A percentile compares a stretch with the other conserved stretches of the same genome.
Conservation (phyloP, 2,113 vertebrate species). For the Channa argus region DNA sequence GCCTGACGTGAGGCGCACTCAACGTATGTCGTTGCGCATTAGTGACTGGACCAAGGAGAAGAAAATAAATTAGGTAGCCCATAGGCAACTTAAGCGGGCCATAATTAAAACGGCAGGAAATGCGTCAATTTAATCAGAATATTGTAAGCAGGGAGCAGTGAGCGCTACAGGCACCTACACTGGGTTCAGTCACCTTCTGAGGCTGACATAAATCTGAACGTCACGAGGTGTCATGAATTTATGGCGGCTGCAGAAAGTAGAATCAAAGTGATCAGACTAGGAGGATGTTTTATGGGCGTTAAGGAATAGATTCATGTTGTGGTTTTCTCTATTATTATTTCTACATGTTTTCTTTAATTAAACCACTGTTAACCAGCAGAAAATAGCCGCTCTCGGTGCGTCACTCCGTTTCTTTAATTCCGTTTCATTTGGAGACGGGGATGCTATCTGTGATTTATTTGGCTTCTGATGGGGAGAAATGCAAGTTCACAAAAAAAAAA, state of each 20-base stretch:
- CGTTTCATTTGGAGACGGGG: neutral
- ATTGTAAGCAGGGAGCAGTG: constrained; percentile 44
- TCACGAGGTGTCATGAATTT: constrained; percentile 38
- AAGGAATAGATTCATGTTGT: constrained; percentile 17
- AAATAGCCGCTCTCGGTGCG: neutral
- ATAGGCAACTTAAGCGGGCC: constrained; percentile 68
- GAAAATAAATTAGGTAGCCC: constrained; percentile 70
- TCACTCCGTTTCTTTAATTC: no score
- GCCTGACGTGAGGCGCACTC: constrained; percentile 63
- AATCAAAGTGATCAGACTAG: constrained; percentile 16
- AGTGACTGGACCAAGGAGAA: constrained; percentile 53
- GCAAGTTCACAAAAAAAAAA: neutral
- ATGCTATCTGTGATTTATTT: neutral
- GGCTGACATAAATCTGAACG: constrained; percentile 37
- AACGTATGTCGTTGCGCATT: constrained; percentile 71
- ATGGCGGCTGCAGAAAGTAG: constrained; percentile 15
- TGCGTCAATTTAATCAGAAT: constrained; percentile 73
- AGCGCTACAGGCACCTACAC: constrained; percentile 7
- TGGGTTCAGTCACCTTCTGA: constrained; percentile 29
- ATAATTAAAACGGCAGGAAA: constrained; percentile 78
- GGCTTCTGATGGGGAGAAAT: neutral
- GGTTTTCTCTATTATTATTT: neutral
- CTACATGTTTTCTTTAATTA: neutral
- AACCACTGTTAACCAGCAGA: neutral
- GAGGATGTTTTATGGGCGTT: constrained; percentile 23